These are phyloP conservation scores for Laspeyria flexula DNA, from an alignment of 2,888 invertebrate genomes.

Conservation along the genomic window DNA sequence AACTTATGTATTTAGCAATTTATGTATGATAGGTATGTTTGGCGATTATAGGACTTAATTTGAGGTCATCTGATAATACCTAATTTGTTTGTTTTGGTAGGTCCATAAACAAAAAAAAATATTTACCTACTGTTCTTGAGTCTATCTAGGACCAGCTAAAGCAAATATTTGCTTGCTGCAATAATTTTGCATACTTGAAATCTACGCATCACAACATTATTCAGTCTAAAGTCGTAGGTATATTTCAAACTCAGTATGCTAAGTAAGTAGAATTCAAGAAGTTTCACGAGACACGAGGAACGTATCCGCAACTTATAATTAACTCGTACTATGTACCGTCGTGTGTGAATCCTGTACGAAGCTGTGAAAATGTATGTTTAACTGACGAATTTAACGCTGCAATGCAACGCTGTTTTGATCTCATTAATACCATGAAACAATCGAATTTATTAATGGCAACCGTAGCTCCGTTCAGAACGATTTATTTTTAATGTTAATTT, in stretches of 20 bases:
- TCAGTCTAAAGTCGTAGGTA: conserved; percentile 17
- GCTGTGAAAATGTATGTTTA: conserved; percentile 22
- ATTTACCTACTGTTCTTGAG: too few relatives aligned
- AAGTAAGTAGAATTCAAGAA: conserved; percentile 22
- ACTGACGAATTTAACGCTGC: conserved; percentile 8
- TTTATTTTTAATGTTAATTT: conserved; percentile 6
- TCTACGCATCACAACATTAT: conserved; percentile 11
- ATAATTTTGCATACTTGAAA: background rate
- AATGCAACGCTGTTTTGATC: conserved; percentile 8
- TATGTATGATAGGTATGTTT: too few relatives aligned
- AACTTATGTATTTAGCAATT: too few relatives aligned
- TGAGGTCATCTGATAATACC: too few relatives aligned
- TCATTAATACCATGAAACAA: conserved; percentile 3
- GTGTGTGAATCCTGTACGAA: conserved; percentile 18
- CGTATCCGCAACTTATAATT: conserved; percentile 47
- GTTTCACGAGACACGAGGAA: conserved; percentile 19
- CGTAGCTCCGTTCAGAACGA: too few relatives aligned
- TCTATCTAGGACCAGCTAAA: too few relatives aligned
- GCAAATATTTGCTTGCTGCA: background rate
- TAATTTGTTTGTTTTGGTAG: background rate
- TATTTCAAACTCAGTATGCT: conserved; percentile 21
- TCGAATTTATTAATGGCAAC: conserved; percentile 1
- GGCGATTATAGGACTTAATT: too few relatives aligned
- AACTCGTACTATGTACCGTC: conserved; percentile 23
- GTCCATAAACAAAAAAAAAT: too few relatives aligned